Percentiles rank a stretch among this genome's conserved stretches.
phyloP scores from a whole-genome alignment of 2,888 invertebrate species.

The Vanessa cardui region DNA sequence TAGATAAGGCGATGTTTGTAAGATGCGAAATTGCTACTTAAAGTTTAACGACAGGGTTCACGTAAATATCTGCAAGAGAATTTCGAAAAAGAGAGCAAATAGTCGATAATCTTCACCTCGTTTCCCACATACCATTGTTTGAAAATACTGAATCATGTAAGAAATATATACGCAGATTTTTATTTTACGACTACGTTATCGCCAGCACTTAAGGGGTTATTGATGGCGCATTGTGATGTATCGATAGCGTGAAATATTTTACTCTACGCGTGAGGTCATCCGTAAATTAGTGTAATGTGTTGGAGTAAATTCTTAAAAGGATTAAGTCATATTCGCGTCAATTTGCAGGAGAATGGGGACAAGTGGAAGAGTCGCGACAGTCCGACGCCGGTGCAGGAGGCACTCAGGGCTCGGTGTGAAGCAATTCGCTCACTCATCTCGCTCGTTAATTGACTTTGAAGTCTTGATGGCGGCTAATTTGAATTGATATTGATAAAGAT shows the following conservation, averaged over 20 bases:
- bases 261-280: constrained; percentile 56
- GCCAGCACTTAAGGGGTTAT: constrained; percentile 39
- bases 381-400: constrained; percentile 49
- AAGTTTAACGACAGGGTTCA: constrained; percentile 59
- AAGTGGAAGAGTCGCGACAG: constrained; percentile 68
- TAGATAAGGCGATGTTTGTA: constrained; percentile 52
- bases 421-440: constrained; percentile 46
- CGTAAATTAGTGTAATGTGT: constrained; percentile 56
- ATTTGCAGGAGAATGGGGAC: constrained; percentile 74
- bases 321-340: constrained; percentile 72
- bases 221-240: constrained; percentile 40
- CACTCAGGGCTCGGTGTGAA: constrained; percentile 42
- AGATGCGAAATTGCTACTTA: constrained; percentile 59
- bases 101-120: constrained; percentile 21
- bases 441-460: constrained; percentile 54
- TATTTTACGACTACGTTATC: constrained; percentile 36
- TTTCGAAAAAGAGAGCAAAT: constrained; percentile 36
- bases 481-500: constrained; percentile 32
- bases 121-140: constrained; percentile 40
- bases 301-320: constrained; percentile 68
- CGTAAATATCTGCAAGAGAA: constrained; percentile 44
- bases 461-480: constrained; percentile 32
- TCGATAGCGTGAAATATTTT: constrained; percentile 34
- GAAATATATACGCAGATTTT: constrained; percentile 41
- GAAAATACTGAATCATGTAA: constrained; percentile 49